Evolutionary conservation across 2,113 vertebrate species (phyloP).

Genomic region (Gallinago jamesoni): DNA sequence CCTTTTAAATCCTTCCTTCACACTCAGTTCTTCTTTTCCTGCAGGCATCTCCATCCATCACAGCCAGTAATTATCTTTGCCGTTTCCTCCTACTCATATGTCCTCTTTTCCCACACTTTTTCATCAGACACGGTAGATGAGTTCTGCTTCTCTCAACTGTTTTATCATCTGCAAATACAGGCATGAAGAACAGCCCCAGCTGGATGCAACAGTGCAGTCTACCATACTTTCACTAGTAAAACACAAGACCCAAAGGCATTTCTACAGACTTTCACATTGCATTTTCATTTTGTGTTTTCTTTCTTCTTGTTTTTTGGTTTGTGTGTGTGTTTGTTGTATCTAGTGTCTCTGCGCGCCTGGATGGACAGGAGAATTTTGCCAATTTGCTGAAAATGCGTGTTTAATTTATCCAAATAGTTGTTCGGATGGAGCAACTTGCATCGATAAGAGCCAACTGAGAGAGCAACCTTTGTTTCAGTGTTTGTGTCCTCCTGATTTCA

Average conservation of each 20-base stretch:
- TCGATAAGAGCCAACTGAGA: conserved; percentile 68
- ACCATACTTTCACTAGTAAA: background rate
- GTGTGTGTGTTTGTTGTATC: background rate
- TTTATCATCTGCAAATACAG: background rate
- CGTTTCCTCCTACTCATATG: background rate
- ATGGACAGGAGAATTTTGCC: conserved; percentile 78
- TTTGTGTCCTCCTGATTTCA: conserved; percentile 70
- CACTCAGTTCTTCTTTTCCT: background rate
- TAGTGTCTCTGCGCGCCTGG: conserved; percentile 79
- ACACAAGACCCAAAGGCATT: background rate
- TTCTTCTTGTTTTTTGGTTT: background rate
- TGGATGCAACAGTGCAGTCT: background rate
- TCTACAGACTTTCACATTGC: background rate
- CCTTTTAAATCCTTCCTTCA: background rate
- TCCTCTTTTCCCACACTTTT: background rate
- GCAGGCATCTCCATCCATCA: background rate
- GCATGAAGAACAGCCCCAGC: background rate
- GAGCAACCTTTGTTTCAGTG: conserved; percentile 69
- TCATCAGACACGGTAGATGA: background rate
- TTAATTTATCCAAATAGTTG: conserved; percentile 72
- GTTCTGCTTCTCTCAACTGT: background rate
- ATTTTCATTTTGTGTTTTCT: background rate
- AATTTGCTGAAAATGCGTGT: conserved; percentile 75
- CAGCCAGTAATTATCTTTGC: background rate
- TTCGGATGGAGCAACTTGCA: conserved; percentile 73